A percentile compares a stretch with the other conserved stretches of the same genome.
These are phyloP conservation scores for Chelonus formosanus DNA, from an alignment of 2,888 invertebrate species.

Conservation along the genomic window DNA sequence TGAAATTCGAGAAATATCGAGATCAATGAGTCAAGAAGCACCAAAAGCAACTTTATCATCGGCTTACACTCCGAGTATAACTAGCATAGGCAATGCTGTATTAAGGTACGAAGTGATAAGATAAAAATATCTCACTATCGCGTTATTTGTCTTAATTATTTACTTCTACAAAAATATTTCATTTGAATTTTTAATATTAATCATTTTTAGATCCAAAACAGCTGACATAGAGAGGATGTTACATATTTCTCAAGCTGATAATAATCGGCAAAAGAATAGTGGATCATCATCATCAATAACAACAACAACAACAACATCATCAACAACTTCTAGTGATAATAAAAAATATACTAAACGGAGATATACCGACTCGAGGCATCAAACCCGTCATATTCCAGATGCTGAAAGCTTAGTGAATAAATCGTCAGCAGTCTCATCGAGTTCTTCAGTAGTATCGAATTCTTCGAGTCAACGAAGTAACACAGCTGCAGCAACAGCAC, in stretches of 20 bases:
- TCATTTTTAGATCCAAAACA: constrained; percentile 67
- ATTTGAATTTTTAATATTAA: no score
- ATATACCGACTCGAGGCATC: constrained; percentile 71
- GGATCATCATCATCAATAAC: constrained; percentile 55
- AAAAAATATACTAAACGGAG: constrained; percentile 72
- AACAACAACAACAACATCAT: constrained; percentile 54
- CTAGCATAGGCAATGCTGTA: constrained; percentile 74
- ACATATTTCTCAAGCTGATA: constrained; percentile 60
- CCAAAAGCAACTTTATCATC: constrained; percentile 49
- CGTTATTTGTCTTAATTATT: no score
- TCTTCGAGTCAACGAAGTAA: constrained; percentile 43
- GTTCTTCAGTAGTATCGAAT: constrained; percentile 40
- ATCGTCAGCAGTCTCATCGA: constrained; percentile 47
- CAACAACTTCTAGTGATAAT: constrained; percentile 63
- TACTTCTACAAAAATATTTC: no score
- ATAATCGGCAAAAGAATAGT: constrained; percentile 54
- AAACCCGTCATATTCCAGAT: constrained; percentile 69
- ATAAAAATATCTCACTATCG: no score
- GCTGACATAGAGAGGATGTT: constrained; percentile 74
- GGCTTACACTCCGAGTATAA: constrained; percentile 68
- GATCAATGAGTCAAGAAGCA: constrained; percentile 54
- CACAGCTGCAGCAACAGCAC: constrained; percentile 50
- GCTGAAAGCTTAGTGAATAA: constrained; percentile 65
- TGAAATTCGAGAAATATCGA: constrained; percentile 67
- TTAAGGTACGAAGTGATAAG: constrained; percentile 59